These are phyloP conservation scores for Anarsia innoxiella DNA, from an alignment of 2,888 invertebrate species.

Conservation along the genomic window DNA sequence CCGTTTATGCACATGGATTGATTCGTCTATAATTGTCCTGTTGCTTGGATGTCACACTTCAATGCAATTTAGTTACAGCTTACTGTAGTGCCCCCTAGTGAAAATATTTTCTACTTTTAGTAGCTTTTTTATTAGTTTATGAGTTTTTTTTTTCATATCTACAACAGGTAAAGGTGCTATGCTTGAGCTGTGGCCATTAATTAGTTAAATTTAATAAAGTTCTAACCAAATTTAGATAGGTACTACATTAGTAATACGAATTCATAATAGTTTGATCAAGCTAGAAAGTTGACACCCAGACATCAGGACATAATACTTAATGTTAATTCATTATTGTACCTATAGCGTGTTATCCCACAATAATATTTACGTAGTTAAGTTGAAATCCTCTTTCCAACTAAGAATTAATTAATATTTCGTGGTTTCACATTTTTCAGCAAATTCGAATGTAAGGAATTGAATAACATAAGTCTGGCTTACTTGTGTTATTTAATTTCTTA, in stretches of 20 bases:
- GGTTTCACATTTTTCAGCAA: not conserved
- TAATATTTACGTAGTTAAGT: conserved; percentile 13
- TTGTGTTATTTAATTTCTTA: no score
- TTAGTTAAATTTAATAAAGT: not conserved
- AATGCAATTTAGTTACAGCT: not conserved
- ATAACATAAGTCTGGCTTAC: no score
- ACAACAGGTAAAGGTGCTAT: no score
- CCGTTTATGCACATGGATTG: conserved; percentile 35
- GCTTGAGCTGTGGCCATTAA: no score
- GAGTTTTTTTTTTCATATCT: no score
- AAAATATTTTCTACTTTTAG: no score
- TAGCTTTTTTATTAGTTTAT: no score
- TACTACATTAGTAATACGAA: not conserved
- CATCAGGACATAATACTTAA: conserved; percentile 12
- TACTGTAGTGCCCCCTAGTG: not conserved
- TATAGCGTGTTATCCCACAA: conserved; percentile 8
- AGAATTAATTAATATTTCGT: not conserved
- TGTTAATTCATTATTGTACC: conserved; percentile 4
- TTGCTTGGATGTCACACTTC: conserved; percentile 37
- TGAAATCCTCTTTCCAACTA: not conserved
- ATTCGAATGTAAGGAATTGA: no score
- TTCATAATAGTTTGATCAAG: no score
- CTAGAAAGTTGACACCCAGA: no score
- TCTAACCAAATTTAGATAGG: not conserved
- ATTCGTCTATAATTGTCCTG: conserved; percentile 40